A percentile compares a stretch with the other conserved stretches of the same genome.
These are phyloP conservation scores for Epinotia nisella DNA, from an alignment of 2,888 invertebrate species.

Conservation along the genomic window DNA sequence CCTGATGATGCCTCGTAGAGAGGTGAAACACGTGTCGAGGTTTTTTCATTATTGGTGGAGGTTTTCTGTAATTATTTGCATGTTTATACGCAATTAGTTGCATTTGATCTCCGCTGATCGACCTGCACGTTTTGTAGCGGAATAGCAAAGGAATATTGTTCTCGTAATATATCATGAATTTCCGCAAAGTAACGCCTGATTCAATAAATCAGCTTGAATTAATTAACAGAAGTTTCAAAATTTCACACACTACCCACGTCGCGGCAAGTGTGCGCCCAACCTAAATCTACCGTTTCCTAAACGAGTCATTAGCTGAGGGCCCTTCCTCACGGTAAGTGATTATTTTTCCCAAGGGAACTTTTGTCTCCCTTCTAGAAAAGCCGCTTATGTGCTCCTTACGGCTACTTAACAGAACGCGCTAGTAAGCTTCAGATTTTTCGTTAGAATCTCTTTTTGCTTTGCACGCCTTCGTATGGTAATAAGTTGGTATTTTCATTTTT, in stretches of 20 bases:
- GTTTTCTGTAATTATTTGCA: too few species aligned
- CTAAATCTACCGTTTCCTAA: not conserved
- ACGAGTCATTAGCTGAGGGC: constrained; percentile 25
- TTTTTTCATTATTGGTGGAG: too few species aligned
- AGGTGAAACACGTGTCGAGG: too few species aligned
- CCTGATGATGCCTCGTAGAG: too few species aligned
- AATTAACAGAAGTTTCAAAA: too few species aligned
- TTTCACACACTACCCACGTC: not conserved
- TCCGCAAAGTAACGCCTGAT: too few species aligned
- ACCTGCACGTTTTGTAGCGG: too few species aligned
- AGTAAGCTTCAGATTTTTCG: not conserved
- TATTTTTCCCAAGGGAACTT: constrained; percentile 36
- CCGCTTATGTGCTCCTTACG: constrained; percentile 25
- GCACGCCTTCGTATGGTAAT: not conserved
- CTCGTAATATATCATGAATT: too few species aligned
- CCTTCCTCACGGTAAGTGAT: constrained; percentile 28
- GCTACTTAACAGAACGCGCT: constrained; percentile 20
- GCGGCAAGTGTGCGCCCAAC: not conserved
- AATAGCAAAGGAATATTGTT: too few species aligned
- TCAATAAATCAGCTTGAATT: too few species aligned
- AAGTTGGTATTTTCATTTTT: not conserved
- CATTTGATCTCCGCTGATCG: too few species aligned
- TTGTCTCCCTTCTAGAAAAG: constrained; percentile 28
- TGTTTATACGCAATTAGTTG: too few species aligned
- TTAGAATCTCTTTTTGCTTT: not conserved